Base-by-base conservation (phyloP, 2,113 vertebrate genomes). In the Siniperca chuatsi region DNA sequence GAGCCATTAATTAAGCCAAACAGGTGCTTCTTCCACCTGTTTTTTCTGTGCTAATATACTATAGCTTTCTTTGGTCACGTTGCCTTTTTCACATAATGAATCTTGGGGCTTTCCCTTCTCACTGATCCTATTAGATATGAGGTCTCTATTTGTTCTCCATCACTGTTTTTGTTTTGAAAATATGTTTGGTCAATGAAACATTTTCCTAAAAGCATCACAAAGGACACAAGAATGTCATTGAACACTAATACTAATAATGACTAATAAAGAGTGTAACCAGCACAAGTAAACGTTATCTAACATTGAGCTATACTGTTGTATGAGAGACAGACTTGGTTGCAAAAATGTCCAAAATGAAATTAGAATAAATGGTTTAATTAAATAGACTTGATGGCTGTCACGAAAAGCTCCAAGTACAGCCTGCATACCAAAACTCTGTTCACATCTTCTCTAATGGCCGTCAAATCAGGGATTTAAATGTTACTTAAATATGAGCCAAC, bases 21-120 rank as follows among this genome's bases (percentile, higher is more conserved):
- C 89, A 88, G 83, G 46, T 86, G 86, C 55, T 33, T 86, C 77
- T 42, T 62, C 66, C 77, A 83, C 66, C 76, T 83, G 75, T 57
- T 76, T 70, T 66, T 60, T 37, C 60, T 77, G 12, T 65, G 64
- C 10, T 65, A 6, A 48, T 54, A 40, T 29, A 42, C 6, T 13
- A 3, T 4, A 54, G 8, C 35, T 58, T 57, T 44, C 18, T 42
- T 57, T 54, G 10, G 1, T 66, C 8, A 40, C 7, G 1, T 25
- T 44, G 23, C 2, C 13, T n/a, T 80, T 57, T 23, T 35, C 35
- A 35, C 64, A 42, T 40, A 65, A 25, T 46, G 1, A 75, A 11
- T 48, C 35, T 40, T 44, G 61, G 8, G 33, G 3, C 35, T 50
- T 77, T 35, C 21, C 11, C 23, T 55, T 54, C 16, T 33, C 9